A percentile compares a stretch with the other conserved stretches of the same genome.
phyloP scores from a whole-genome alignment of 2,113 vertebrate species.

The Rhinoderma darwinii region DNA sequence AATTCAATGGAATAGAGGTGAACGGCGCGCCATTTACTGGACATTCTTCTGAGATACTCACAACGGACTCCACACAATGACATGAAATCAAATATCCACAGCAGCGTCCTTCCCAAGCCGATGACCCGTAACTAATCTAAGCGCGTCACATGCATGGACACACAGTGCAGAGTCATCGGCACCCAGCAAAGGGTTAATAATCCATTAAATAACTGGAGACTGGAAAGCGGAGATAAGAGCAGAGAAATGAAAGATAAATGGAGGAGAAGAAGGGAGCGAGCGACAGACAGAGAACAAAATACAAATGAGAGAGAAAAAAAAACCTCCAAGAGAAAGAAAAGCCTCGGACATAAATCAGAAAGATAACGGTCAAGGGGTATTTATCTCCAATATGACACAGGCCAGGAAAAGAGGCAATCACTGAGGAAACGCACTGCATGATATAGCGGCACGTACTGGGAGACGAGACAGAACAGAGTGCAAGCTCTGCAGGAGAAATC shows the following conservation, averaged over 20 bases:
- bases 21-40: background rate
- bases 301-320: conserved; percentile 49
- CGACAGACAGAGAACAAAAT: conserved; percentile 33
- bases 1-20: background rate
- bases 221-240: conserved; percentile 41
- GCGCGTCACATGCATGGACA: background rate
- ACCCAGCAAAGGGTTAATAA: conserved; percentile 50
- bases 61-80: background rate
- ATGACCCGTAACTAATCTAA: conserved; percentile 28
- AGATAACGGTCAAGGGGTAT: conserved; percentile 47
- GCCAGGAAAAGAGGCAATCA: background rate
- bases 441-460: background rate
- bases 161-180: conserved; percentile 3
- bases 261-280: conserved; percentile 21
- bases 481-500: background rate
- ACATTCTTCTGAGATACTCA: background rate
- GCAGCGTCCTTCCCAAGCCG: background rate
- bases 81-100: background rate
- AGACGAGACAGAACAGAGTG: background rate
- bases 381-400: conserved; percentile 47
- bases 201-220: conserved; percentile 54
- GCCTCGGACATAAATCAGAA: conserved; percentile 41
- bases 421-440: background rate
- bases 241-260: conserved; percentile 47
- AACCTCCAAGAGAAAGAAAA: conserved; percentile 7